A percentile compares a stretch with the other conserved stretches of the same genome.
phyloP scores from a whole-genome alignment of 2,888 invertebrate species.

The Napeogenes sylphis region DNA sequence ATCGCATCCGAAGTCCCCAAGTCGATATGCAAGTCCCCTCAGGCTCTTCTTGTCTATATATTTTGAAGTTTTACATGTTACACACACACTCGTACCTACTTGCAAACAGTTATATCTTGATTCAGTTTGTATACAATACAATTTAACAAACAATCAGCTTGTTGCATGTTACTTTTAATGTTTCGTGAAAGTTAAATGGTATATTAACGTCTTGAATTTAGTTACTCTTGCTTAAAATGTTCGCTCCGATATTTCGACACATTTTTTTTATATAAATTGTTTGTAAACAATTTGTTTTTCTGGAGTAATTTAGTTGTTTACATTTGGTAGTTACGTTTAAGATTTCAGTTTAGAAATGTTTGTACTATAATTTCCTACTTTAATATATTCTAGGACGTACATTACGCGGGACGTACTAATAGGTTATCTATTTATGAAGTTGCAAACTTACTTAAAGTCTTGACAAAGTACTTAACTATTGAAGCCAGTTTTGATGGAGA shows the following conservation, averaged over 20 bases:
- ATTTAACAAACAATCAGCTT: background rate
- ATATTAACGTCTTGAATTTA: constrained; percentile 20
- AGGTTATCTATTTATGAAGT: constrained; percentile 44
- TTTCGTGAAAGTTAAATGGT: constrained; percentile 23
- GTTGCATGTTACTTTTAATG: constrained; percentile 14
- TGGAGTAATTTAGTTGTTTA: constrained; percentile 5
- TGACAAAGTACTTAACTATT: constrained; percentile 62
- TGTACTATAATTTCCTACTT: constrained; percentile 6
- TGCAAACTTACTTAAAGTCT: constrained; percentile 55
- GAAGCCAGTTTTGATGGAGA: constrained; percentile 58
- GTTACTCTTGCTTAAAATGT: constrained; percentile 14
- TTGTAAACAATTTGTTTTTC: constrained; percentile 12
- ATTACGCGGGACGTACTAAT: constrained; percentile 29
- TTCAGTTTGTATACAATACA: no score
- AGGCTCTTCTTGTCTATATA: constrained; percentile 4
- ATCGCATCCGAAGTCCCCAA: constrained; percentile 17
- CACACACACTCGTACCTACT: no score
- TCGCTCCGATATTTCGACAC: constrained; percentile 11
- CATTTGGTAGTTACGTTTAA: background rate
- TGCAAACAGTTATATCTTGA: no score
- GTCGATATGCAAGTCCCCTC: constrained; percentile 16
- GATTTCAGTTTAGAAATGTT: constrained; percentile 2
- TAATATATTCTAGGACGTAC: no score
- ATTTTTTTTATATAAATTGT: constrained; percentile 17
- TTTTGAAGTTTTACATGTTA: constrained; percentile 6